Evolutionary conservation across 2,113 vertebrate species (phyloP), one percentile per base, ranked within the genome.

Genomic region (Pleuronectes platessa): DNA sequence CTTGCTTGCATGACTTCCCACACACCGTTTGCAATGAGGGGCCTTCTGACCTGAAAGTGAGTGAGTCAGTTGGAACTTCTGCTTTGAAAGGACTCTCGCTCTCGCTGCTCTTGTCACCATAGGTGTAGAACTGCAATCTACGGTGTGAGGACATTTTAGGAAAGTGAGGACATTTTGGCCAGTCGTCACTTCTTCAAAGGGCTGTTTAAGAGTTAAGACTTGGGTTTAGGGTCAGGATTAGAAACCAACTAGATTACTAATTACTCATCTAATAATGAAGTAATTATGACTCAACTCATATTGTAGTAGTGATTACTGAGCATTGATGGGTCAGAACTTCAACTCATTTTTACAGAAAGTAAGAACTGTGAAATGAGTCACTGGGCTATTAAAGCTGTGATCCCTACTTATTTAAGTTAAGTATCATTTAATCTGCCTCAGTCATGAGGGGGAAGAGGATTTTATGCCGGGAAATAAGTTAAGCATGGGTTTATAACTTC

Each of bases 21-120:
- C 3, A 58, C 13, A 23, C 13, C 5, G 3, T 55, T 11, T 63
- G 42, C 40, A 54, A 59, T 37, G 17, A 45, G 3, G 1, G 12
- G 15, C 11, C 17, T 3, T 35, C 56, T n/a, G 62, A 83, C 45
- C 18, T 80, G 67, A 77, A 74, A 79, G 77, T 87, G 15, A 24
- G 10, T 60, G 23, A 65, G 71, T 74, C 10, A 20, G 26, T 24
- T 72, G 21, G 40, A 51, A 83, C 86, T 89, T 89, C 88, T 84
- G 69, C 89, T 88, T 85, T 74, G 24, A 56, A 8, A 14, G 31
- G 2, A 6, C 42, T 47, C n/a, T 68, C 37, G 1, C 42, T 47
- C n/a, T 68, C 37, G 2, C 1, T 54, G n/a, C 49, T 51, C 59
- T 63, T 54, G n/a, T 66, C n/a, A 62, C 18, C 27, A 47, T 26